These are phyloP conservation scores for Darevskia mixta DNA, from an alignment of 2,797 vertebrate genomes.

Conservation along the genomic window DNA sequence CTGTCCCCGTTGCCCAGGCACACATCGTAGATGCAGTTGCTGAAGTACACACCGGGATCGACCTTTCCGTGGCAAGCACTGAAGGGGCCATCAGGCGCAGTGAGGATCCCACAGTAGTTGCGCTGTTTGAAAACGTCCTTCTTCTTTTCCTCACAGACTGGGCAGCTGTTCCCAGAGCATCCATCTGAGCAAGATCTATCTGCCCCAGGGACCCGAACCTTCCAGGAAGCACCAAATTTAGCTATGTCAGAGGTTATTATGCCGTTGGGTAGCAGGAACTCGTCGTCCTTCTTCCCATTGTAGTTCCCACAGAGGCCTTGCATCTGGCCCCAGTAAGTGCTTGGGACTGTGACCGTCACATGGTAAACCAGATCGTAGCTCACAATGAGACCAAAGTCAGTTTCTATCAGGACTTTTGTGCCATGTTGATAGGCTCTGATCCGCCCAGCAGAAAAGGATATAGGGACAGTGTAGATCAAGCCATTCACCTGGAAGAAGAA, in stretches of 20 bases:
- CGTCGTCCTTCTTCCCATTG: background rate
- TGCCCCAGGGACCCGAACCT: background rate
- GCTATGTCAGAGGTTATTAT: background rate
- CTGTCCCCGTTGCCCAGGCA: conserved; percentile 72
- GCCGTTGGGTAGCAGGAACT: conserved; percentile 21
- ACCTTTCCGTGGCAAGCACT: conserved; percentile 45
- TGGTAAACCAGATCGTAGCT: conserved; percentile 50
- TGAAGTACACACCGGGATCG: conserved; percentile 75
- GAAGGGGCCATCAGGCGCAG: conserved; percentile 23
- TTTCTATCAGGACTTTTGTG: conserved; percentile 32
- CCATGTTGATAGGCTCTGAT: conserved; percentile 51
- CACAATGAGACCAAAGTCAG: conserved; percentile 43
- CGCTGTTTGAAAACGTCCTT: background rate
- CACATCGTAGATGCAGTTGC: conserved; percentile 76
- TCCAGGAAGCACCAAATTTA: conserved; percentile 52
- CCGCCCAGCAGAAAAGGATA: conserved; percentile 33
- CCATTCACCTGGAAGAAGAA: conserved; percentile 45
- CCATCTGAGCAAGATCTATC: background rate
- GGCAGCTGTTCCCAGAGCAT: conserved; percentile 56
- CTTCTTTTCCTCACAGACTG: background rate
- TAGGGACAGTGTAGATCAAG: conserved; percentile 26
- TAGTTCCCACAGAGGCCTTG: conserved; percentile 59
- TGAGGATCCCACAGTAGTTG: conserved; percentile 44
- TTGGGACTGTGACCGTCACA: conserved; percentile 48
- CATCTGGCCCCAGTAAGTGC: conserved; percentile 13